These are phyloP conservation scores for Synergus gifuensis DNA, from an alignment of 2,888 invertebrate genomes.

Conservation along the genomic window DNA sequence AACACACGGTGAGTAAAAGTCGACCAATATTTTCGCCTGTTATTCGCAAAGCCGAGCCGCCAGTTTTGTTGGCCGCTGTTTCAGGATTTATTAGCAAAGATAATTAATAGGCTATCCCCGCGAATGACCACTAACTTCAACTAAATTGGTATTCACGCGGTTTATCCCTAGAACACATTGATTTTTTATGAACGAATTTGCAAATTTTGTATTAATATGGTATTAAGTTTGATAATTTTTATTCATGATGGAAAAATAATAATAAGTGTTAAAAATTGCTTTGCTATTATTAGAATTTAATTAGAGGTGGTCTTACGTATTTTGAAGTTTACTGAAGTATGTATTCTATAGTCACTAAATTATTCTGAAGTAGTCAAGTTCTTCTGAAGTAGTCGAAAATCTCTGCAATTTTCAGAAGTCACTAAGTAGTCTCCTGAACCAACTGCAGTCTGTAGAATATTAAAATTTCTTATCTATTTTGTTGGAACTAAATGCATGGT, in stretches of 20 bases:
- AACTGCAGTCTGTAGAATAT: no score
- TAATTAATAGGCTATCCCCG: constrained; percentile 70
- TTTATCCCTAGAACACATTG: constrained; percentile 37
- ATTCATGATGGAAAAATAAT: constrained; percentile 14
- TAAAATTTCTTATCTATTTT: no score
- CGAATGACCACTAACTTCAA: constrained; percentile 57
- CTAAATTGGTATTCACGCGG: constrained; percentile 60
- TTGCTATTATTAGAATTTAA: background rate
- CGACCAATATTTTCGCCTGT: constrained; percentile 56
- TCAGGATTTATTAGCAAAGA: constrained; percentile 71
- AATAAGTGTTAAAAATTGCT: background rate
- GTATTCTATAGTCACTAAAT: no score
- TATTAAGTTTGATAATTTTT: constrained; percentile 31
- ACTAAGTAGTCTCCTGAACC: no score
- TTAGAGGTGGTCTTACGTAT: no score
- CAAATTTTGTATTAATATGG: constrained; percentile 40
- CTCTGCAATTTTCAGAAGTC: no score
- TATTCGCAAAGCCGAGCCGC: constrained; percentile 43
- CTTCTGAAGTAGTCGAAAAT: no score
- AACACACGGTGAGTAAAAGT: constrained; percentile 50
- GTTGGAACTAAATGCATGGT: no score
- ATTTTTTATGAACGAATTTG: constrained; percentile 40
- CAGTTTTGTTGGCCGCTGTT: constrained; percentile 44
- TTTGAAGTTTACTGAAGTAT: no score
- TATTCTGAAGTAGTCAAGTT: no score